These are phyloP conservation scores for Thrips palmi DNA, from an alignment of 1,140 invertebrate species.

Conservation along the genomic window DNA sequence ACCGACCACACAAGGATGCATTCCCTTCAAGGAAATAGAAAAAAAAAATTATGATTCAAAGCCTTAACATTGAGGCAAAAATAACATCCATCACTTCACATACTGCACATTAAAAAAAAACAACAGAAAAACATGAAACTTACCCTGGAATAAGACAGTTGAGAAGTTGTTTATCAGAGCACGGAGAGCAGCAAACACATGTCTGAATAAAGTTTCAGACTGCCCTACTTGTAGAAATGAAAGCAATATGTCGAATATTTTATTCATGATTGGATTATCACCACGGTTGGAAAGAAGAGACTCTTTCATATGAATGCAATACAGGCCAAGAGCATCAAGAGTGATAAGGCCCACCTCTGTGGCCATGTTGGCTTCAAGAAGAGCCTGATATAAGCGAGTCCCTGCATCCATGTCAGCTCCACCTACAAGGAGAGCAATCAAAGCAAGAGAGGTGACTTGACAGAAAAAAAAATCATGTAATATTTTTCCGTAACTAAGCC, in stretches of 20 bases:
- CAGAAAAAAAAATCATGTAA: no score
- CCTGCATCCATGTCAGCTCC: no score
- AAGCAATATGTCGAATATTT: constrained; percentile 67
- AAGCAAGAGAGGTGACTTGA: no score
- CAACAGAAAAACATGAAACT: constrained; percentile 6
- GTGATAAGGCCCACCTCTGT: constrained; percentile 78
- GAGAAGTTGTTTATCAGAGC: constrained; percentile 85
- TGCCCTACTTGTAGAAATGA: constrained; percentile 73
- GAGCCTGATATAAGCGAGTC: constrained; percentile 36
- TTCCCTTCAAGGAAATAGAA: constrained; percentile 40
- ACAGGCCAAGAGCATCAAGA: constrained; percentile 68
- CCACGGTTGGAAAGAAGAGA: constrained; percentile 41
- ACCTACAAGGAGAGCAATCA: no score
- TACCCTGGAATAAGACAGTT: constrained; percentile 59
- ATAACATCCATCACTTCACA: background rate
- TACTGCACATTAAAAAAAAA: background rate
- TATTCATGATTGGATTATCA: constrained; percentile 58
- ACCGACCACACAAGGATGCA: constrained; percentile 61
- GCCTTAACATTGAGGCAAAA: background rate
- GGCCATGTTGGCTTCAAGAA: constrained; percentile 71
- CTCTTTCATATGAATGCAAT: constrained; percentile 61
- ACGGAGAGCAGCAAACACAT: constrained; percentile 76
- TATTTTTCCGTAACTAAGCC: no score
- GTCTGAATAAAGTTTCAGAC: constrained; percentile 73
- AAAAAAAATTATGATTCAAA: constrained; percentile 8